Percentiles rank a stretch among this genome's conserved stretches.
Evolutionary conservation across 2,797 vertebrate genomes (phyloP).

Genomic region (Crenichthys baileyi): DNA sequence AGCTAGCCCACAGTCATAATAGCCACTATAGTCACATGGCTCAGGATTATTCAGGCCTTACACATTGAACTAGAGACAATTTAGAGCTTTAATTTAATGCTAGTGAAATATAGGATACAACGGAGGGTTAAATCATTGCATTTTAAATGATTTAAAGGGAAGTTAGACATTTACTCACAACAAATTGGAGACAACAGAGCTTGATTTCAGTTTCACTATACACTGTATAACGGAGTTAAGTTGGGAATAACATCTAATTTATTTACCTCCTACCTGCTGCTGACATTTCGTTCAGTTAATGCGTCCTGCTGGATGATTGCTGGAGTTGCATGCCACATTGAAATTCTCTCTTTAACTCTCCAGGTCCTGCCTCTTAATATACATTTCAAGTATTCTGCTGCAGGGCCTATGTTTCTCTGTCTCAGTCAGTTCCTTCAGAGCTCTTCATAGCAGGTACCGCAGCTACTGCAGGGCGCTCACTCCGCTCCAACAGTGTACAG

Average conservation of each 20-base stretch:
- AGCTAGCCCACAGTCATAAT: slow-evolving; percentile 65
- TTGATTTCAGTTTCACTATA: background rate
- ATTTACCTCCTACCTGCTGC: background rate
- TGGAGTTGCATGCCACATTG: background rate
- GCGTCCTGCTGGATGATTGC: background rate
- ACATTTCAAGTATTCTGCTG: slow-evolving; percentile 32
- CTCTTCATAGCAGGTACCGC: slow-evolving; percentile 59
- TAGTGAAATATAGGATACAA: background rate
- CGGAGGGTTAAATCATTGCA: background rate
- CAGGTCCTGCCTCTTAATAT: slow-evolving; percentile 15
- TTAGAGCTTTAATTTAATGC: background rate
- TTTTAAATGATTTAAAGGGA: background rate
- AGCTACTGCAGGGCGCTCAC: slow-evolving; percentile 78
- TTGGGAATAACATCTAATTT: background rate
- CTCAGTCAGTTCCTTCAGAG: slow-evolving; percentile 40
- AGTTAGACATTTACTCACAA: background rate
- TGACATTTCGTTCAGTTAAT: background rate
- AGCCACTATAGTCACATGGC: slow-evolving; percentile 62
- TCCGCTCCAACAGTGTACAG: slow-evolving; percentile 80
- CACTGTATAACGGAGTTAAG: background rate
- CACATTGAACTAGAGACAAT: slow-evolving; percentile 24
- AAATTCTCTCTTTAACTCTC: slow-evolving; percentile 18
- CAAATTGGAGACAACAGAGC: background rate
- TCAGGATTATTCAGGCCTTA: slow-evolving; percentile 60
- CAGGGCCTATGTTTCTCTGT: slow-evolving; percentile 41